Base-by-base conservation (phyloP, 1,140 invertebrate species). In the Brachystomella parvula region DNA sequence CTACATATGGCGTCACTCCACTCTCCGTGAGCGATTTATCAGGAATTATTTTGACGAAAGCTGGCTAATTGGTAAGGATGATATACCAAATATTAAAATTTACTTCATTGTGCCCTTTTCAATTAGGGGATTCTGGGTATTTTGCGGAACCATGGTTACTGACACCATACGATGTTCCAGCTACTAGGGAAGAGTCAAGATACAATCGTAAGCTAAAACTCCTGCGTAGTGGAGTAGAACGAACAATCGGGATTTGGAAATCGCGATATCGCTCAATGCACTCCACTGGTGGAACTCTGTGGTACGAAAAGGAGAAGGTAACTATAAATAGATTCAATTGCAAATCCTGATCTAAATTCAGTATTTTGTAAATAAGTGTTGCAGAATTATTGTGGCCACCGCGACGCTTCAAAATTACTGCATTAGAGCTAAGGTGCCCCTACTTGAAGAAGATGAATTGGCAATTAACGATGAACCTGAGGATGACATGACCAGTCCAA, bases 81-180 rank as follows among this genome's bases (percentile, higher is more conserved):
- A 63, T 49, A 47, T 3, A 29, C 6, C 30, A 63, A 63, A 47
- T 44, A 24, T 28, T 49, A 49, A 33, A 49, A 47, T 47, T 21
- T 21, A 21, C 12, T 9, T 12, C 21, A n/a, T n/a, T n/a, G 9
- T 56, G 6, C 21, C 28, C 21, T 24, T 15, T 33, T 35, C 3
- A 35, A 35, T 9, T 35, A 63, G 61, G 39, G 19, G 61, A 63
- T 29, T 49, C 47, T 17, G 63, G 63, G 3, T 64, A 64, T 57
- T n/a, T n/a, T 9, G 26, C 17, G 19, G 33, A 44, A 21, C 47
- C 65, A 29, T 76, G 71, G 68, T 44, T 77, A 2, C 39, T 77
- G 32, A 73, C 74, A 6, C 76, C 75, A 24, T 49, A 77, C 15
- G 49, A 49, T 15, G 67, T 75, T 64, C 75, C 76, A 47, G 28